A percentile compares a stretch with the other conserved stretches of the same genome.
Evolutionary conservation across 2,113 vertebrate genomes (phyloP).

Genomic region (Semnornis frantzii): DNA sequence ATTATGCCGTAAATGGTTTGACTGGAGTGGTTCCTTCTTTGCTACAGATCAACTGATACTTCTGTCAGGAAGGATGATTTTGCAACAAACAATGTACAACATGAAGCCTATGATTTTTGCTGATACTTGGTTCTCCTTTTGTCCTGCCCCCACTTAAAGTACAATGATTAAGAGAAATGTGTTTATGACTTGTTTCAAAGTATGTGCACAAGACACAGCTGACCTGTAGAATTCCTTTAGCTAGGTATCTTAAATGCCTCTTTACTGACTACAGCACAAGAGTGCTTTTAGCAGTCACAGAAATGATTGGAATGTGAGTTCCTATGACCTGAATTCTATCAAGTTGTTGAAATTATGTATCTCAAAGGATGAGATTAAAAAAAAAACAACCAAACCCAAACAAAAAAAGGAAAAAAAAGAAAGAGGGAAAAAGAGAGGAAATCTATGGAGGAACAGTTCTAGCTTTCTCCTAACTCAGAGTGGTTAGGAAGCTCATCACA

Average conservation of each 20-base stretch:
- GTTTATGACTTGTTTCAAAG: slow-evolving; percentile 1
- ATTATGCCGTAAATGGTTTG: not conserved
- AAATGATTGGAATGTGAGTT: slow-evolving; percentile 73
- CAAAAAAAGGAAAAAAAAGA: not conserved
- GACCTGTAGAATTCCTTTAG: not conserved
- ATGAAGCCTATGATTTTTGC: not conserved
- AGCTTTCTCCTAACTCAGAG: not conserved
- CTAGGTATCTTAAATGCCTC: not conserved
- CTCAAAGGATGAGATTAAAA: slow-evolving; percentile 17
- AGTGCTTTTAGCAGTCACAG: slow-evolving; percentile 49
- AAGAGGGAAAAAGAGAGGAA: not conserved
- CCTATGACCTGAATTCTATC: slow-evolving; percentile 67
- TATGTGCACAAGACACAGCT: not conserved
- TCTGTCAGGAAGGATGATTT: slow-evolving; percentile 16
- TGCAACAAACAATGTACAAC: not conserved
- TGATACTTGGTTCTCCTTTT: not conserved
- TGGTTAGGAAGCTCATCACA: not conserved
- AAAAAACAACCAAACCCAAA: not conserved
- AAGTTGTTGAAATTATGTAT: slow-evolving; percentile 19
- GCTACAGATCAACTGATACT: slow-evolving; percentile 42
- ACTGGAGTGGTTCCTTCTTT: slow-evolving; percentile 31
- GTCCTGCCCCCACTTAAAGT: not conserved
- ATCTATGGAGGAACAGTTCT: not conserved
- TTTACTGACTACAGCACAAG: slow-evolving; percentile 21
- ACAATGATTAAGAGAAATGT: not conserved